Percentiles rank a stretch among this genome's conserved stretches.
Evolutionary conservation across 92 coral and sea anemone genomes (phyloP).

Genomic region (Epizoanthus stellaris): DNA sequence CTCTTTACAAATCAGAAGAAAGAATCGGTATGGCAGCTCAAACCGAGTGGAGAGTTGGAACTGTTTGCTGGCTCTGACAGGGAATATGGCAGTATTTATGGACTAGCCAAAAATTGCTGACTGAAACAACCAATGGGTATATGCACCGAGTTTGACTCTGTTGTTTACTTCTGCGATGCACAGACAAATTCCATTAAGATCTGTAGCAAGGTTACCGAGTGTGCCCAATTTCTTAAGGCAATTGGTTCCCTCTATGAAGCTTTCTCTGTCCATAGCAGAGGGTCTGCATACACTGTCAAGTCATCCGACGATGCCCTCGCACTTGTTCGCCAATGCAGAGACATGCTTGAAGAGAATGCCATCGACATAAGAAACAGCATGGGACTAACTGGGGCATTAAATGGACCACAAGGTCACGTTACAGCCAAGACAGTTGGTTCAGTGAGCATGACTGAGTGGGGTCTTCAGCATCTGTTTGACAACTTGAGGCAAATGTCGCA

Average conservation of each 20-base stretch:
- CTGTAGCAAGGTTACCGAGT: slow-evolving; percentile 11
- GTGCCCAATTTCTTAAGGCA: slow-evolving; percentile 53
- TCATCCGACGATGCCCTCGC: slow-evolving; percentile 63
- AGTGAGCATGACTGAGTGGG: slow-evolving; percentile 62
- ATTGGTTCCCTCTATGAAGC: slow-evolving; percentile 69
- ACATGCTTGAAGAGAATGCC: slow-evolving; percentile 55
- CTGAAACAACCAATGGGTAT: slow-evolving; percentile 52
- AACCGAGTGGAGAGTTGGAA: slow-evolving; percentile 3
- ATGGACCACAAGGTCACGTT: slow-evolving; percentile 69
- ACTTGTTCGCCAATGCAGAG: slow-evolving; percentile 65
- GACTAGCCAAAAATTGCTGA: slow-evolving; percentile 39
- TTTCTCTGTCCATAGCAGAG: slow-evolving; percentile 72
- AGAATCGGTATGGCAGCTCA: slow-evolving; percentile 43
- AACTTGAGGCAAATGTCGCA: no score
- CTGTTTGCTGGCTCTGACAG: slow-evolving; percentile 2
- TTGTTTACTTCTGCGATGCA: slow-evolving; percentile 22
- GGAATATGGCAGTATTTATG: slow-evolving; percentile 40
- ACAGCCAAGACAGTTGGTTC: slow-evolving; percentile 61
- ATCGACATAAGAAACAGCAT: slow-evolving; percentile 45
- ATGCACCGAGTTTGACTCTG: slow-evolving; percentile 44
- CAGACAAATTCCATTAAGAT: slow-evolving; percentile 26
- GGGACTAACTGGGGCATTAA: slow-evolving; percentile 54
- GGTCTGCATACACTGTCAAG: slow-evolving; percentile 56
- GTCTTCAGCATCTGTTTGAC: slow-evolving; percentile 39
- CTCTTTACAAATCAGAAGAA: slow-evolving; percentile 52